These are phyloP conservation scores for Galeruca laticollis DNA, from an alignment of 2,888 invertebrate species.

Conservation along the genomic window DNA sequence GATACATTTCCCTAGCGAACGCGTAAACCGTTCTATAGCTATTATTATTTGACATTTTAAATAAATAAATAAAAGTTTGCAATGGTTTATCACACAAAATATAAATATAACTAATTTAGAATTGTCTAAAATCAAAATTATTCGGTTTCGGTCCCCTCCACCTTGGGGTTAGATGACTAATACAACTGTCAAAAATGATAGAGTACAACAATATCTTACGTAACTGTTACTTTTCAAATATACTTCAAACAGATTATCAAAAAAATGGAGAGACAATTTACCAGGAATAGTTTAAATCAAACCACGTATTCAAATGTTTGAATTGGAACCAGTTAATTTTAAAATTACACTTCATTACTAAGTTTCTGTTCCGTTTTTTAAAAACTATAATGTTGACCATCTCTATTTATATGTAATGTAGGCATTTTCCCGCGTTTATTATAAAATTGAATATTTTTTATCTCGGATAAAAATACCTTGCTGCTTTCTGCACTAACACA, in stretches of 20 bases:
- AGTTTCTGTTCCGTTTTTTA: background rate
- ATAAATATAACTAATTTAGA: conserved; percentile 26
- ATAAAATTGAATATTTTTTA: no score
- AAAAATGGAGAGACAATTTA: no score
- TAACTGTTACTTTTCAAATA: conserved; percentile 4
- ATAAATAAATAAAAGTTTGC: conserved; percentile 11
- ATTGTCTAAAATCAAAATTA: conserved; percentile 28
- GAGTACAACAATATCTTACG: background rate
- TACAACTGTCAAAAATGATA: conserved; percentile 15
- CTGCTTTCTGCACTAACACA: no score
- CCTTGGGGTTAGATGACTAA: conserved; percentile 29
- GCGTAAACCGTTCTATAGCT: conserved; percentile 76
- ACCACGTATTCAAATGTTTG: no score
- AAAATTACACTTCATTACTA: no score
- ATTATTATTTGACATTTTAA: conserved; percentile 56
- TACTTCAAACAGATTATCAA: background rate
- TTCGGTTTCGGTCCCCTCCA: conserved; percentile 29
- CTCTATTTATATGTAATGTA: background rate
- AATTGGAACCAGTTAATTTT: no score
- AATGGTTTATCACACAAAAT: conserved; percentile 30
- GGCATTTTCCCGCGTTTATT: background rate
- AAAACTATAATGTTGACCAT: conserved; percentile 1
- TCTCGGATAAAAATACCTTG: no score
- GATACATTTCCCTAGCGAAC: conserved; percentile 83
- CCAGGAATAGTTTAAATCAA: no score